These are phyloP conservation scores for Solea senegalensis DNA, from an alignment of 2,113 vertebrate species.

Conservation along the genomic window DNA sequence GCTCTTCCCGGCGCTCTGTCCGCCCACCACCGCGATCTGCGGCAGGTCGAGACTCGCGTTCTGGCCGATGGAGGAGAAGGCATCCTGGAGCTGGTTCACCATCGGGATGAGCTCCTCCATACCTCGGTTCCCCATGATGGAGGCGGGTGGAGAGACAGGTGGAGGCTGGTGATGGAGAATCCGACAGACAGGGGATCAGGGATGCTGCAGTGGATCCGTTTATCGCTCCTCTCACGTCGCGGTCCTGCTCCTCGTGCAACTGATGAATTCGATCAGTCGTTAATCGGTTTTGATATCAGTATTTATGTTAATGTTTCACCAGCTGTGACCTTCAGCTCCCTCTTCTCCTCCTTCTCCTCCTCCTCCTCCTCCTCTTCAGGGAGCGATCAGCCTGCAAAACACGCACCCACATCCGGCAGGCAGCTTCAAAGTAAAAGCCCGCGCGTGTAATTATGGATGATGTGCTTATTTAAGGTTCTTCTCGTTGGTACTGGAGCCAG, in stretches of 20 bases:
- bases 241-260: not conserved
- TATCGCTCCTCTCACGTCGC: conserved; percentile 19
- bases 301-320: conserved; percentile 9
- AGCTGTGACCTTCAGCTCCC: conserved; percentile 69
- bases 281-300: not conserved
- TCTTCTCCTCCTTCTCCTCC: conserved; percentile 7
- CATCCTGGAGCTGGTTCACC: conserved; percentile 93
- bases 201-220: conserved; percentile 25
- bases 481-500: too few species aligned
- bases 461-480: too few species aligned
- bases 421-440: conserved; percentile 54
- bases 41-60: conserved; percentile 92
- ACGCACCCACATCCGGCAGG: conserved; percentile 14
- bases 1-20: conserved; percentile 97
- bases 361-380: conserved; percentile 36
- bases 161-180: not conserved
- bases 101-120: conserved; percentile 97
- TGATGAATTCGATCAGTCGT: not conserved
- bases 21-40: conserved; percentile 96
- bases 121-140: conserved; percentile 92
- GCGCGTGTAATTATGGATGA: too few species aligned
- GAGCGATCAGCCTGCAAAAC: not conserved
- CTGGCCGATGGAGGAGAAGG: conserved; percentile 93
- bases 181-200: not conserved
- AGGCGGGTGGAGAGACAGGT: not conserved